phyloP scores from a whole-genome alignment of 1,140 invertebrate genomes.

The Aphelinus certus region DNA sequence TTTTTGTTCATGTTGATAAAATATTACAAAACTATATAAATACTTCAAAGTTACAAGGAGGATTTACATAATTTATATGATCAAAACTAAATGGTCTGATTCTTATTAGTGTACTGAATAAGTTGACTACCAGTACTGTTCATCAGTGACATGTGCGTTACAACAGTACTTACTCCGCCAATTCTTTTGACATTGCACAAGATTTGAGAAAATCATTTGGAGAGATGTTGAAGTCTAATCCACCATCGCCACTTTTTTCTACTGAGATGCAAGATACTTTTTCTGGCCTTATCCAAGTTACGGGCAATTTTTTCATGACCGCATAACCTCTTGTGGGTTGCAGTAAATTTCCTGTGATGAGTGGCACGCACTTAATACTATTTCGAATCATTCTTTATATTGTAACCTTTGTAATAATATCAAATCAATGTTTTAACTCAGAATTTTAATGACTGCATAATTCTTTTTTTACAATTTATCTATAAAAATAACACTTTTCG shows the following conservation, averaged over 20 bases:
- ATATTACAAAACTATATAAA: no score
- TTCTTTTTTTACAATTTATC: conserved; percentile 42
- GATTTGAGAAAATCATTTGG: conserved; percentile 56
- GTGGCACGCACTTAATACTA: conserved; percentile 7
- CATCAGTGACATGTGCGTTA: no score
- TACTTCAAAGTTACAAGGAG: no score
- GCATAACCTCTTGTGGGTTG: conserved; percentile 52
- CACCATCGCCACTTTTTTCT: conserved; percentile 70
- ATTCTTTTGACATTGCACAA: conserved; percentile 63
- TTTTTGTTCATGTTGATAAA: no score
- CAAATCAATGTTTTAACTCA: no score
- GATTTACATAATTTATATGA: no score
- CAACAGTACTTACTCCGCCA: conserved; percentile 61
- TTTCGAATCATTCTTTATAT: no score
- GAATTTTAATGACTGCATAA: conserved; percentile 34
- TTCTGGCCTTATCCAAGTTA: conserved; percentile 72
- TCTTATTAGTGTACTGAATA: no score
- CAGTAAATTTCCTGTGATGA: conserved; percentile 25
- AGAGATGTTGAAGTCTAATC: conserved; percentile 59
- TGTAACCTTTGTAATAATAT: no score
- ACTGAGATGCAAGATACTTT: conserved; percentile 67
- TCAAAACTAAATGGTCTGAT: no score
- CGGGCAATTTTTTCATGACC: conserved; percentile 69
- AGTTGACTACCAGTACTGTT: no score
- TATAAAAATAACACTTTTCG: no score